phyloP scores from a whole-genome alignment of 2,797 vertebrate genomes.

The Chaenodraco wilsoni region DNA sequence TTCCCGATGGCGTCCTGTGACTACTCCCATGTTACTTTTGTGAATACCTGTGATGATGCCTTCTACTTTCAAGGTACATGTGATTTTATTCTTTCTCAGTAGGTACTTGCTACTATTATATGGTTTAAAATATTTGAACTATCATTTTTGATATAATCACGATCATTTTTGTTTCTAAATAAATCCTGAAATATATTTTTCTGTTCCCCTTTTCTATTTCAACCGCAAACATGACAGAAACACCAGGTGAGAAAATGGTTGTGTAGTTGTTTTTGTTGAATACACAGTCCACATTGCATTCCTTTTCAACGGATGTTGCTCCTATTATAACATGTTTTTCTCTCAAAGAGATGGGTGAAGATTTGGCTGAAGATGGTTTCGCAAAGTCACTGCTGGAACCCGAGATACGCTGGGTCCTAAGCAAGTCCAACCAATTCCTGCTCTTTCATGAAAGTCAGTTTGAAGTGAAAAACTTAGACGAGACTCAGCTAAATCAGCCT shows the following conservation, averaged over 20 bases:
- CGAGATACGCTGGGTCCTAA: neutral
- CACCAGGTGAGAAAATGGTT: conserved; percentile 15
- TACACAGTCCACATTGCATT: neutral
- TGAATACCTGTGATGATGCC: fast-evolving
- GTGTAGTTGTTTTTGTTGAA: neutral
- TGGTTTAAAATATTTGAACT: neutral
- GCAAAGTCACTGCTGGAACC: too few relatives aligned
- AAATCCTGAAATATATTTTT: neutral
- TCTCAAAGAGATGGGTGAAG: neutral
- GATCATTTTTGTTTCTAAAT: neutral
- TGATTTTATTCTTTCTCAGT: neutral
- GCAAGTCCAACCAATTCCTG: conserved; percentile 29
- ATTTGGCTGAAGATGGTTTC: fast-evolving
- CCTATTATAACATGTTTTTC: neutral
- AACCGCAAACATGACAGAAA: neutral
- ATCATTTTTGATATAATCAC: neutral
- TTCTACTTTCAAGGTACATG: conserved; percentile 51
- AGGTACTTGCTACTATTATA: neutral
- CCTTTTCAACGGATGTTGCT: neutral
- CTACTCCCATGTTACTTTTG: fast-evolving
- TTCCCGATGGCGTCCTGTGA: conserved; percentile 22
- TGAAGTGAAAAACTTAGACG: fast-evolving
- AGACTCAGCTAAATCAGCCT: fast-evolving
- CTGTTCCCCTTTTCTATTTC: neutral
- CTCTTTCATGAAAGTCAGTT: conserved; percentile 6